Evolutionary conservation across 2,113 vertebrate genomes (phyloP).

Genomic region (Syngnathus scovelli): DNA sequence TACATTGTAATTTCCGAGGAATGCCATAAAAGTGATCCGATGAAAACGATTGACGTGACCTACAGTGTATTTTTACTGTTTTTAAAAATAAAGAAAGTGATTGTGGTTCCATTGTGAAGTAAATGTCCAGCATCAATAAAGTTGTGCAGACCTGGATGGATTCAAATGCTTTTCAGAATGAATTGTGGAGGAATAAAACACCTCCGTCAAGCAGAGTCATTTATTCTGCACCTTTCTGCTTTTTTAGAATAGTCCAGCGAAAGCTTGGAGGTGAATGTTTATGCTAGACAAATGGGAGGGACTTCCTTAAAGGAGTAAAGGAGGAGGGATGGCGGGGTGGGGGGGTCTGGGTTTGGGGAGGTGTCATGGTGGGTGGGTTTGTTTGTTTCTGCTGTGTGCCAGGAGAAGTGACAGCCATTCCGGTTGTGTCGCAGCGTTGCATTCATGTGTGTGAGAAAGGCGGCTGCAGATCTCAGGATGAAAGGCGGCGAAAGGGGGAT

Average conservation of each 20-base stretch:
- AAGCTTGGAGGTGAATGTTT: conserved; percentile 29
- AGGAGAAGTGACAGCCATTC: conserved; percentile 73
- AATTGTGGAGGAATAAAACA: conserved; percentile 42
- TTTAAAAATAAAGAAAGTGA: background rate
- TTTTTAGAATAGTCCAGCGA: conserved; percentile 2
- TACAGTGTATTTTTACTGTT: no score
- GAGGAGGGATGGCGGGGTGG: background rate
- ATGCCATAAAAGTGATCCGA: no score
- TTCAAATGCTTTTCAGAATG: background rate
- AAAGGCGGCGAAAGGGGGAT: conserved; percentile 50
- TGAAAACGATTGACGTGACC: no score
- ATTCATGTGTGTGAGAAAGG: conserved; percentile 72
- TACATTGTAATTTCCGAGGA: no score
- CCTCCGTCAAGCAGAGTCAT: conserved; percentile 50
- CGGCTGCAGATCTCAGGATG: conserved; percentile 57
- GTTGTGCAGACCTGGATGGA: background rate
- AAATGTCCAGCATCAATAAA: background rate
- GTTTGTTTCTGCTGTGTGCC: conserved; percentile 68
- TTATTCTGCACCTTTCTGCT: conserved; percentile 56
- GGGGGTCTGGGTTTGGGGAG: conserved; percentile 12
- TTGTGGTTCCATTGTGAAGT: background rate
- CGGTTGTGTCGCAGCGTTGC: conserved; percentile 67
- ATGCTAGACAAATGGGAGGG: background rate
- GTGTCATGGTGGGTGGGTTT: conserved; percentile 41
- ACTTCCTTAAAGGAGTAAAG: background rate